Conservation (phyloP, 2,888 invertebrate species). For the Acrobasis repandana region DNA sequence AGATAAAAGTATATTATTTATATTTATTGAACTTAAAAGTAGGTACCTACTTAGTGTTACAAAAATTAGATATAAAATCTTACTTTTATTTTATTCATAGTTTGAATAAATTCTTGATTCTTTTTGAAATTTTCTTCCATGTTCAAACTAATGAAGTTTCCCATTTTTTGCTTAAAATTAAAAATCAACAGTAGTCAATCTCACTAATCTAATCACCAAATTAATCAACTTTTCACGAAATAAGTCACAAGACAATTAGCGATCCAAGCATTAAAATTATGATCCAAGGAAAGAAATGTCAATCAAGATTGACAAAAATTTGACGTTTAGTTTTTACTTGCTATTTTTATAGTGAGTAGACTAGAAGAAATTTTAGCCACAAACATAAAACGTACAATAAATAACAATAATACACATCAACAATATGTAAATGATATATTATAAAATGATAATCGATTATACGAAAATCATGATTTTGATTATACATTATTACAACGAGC, state of each 20-base stretch:
- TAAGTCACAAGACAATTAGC: neutral
- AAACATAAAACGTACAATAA: too few species aligned
- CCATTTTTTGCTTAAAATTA: constrained; percentile 68
- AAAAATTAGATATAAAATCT: constrained; percentile 3
- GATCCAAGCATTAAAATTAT: too few species aligned
- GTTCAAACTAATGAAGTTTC: constrained; percentile 80
- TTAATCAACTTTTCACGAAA: neutral
- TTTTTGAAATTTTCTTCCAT: constrained; percentile 87
- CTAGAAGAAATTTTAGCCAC: too few species aligned
- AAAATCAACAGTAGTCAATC: neutral
- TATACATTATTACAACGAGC: too few species aligned
- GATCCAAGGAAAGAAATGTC: neutral
- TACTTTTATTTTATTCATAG: constrained; percentile 86
- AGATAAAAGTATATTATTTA: constrained; percentile 3
- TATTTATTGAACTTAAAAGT: neutral
- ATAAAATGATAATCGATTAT: too few species aligned
- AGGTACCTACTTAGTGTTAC: neutral
- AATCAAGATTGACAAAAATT: neutral
- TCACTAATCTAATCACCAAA: neutral
- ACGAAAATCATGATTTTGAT: too few species aligned
- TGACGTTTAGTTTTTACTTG: neutral
- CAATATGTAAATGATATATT: too few species aligned
- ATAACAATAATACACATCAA: too few species aligned
- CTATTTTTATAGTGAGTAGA: neutral
- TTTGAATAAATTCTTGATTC: constrained; percentile 87